Evolutionary conservation across 1,140 invertebrate genomes (phyloP).

Genomic region (Drosophila ambigua): DNA sequence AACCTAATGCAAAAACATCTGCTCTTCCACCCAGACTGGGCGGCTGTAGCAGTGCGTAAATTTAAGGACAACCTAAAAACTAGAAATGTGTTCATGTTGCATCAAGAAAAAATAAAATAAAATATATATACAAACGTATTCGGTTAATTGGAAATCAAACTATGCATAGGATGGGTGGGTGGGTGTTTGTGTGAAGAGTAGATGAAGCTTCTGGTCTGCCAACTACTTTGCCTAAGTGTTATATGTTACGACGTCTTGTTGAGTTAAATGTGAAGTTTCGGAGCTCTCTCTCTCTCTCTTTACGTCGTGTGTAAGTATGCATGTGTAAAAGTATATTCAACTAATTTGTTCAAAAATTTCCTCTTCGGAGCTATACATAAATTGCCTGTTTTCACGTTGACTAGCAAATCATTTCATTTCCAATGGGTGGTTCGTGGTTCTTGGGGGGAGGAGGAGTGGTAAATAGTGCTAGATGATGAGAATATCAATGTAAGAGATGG

Average conservation of each 20-base stretch:
- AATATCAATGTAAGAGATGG: not conserved
- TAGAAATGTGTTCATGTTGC: conserved; percentile 66
- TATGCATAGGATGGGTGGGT: conserved; percentile 7
- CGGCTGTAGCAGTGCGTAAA: conserved; percentile 27
- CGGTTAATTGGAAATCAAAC: conserved; percentile 33
- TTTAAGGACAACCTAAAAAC: conserved; percentile 46
- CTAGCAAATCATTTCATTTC: conserved; percentile 70
- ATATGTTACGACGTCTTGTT: conserved; percentile 22
- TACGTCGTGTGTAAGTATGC: conserved; percentile 18
- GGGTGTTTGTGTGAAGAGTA: conserved; percentile 6
- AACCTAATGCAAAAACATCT: conserved; percentile 56
- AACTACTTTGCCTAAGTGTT: conserved; percentile 31
- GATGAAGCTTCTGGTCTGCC: conserved; percentile 10
- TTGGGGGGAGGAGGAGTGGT: conserved; percentile 17
- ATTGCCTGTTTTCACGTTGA: conserved; percentile 75
- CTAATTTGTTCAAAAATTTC: conserved; percentile 57
- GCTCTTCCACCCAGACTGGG: conserved; percentile 12
- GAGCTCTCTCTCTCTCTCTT: conserved; percentile 25
- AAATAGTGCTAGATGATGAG: conserved; percentile 21
- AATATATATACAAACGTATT: conserved; percentile 56
- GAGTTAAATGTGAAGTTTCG: conserved; percentile 14
- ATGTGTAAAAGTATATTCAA: conserved; percentile 21
- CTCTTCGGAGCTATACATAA: conserved; percentile 61
- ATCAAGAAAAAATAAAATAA: conserved; percentile 37
- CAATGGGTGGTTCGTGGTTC: conserved; percentile 39